Base-by-base conservation (phyloP, 2,888 invertebrate genomes). In the Eurytoma californica region DNA sequence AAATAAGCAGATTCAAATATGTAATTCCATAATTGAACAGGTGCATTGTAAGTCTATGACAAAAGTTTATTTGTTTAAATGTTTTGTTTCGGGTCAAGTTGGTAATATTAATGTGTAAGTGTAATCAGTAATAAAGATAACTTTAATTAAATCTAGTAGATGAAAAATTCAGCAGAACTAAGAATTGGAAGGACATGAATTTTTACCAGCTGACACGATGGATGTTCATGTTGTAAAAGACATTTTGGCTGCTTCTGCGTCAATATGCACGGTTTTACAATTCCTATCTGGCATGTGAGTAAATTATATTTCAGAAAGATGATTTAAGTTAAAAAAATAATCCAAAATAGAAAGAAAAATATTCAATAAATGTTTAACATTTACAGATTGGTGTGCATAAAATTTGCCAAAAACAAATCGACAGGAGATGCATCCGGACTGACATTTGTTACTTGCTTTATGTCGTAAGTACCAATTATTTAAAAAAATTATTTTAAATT, bases 271-370 rank as follows among this genome's bases (percentile, higher is more conserved):
- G 18, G 93, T 97, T 83, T 91, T 95, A 80, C 96, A 97, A 88
- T 97, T 96, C 92, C 91, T 97, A 84, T 95, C 96, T 80, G 97
- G 97, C 91, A 92, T 93, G 97, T 97, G 93, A 94, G 95, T 93
- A 63, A 66, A 66, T 28, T 55, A 13, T 63, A 14, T 14, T 57
- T 58, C 39, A 24, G 12, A 16, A n/a, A 60, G 13, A n/a, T 73
- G 55, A 61, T 4, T 51, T 18, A 47, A 1, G 16, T n/a, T 4
- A 53, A 53, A 14, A 51, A 39, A 58, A n/a, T 13, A 30, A 51
- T 51, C 0, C 13, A 47, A 55, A 49, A 14, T 51, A n/a, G 18
- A 55, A 28, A 58, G 53, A 24, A 60, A 72, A 67, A 28, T 18
- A 68, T 3, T 30, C n/a, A 55, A 61, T 55, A 24, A 24, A 16